Evolutionary conservation across 2,113 vertebrate species (phyloP), one percentile per base, ranked within the genome.

Genomic region (Neodontobutis hainanensis): DNA sequence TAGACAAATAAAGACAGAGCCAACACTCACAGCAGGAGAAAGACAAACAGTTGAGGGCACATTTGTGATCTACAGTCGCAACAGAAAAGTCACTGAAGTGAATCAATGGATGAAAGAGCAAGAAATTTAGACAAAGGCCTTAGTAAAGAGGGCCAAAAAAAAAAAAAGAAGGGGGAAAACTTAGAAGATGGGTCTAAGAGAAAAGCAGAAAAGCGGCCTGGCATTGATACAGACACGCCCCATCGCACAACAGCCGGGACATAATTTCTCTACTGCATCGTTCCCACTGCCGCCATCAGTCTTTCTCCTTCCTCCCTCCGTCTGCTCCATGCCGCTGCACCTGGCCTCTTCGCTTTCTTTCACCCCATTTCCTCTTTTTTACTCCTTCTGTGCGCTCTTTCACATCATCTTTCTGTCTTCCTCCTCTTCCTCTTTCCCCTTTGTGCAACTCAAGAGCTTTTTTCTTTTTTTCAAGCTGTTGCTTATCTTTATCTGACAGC

Each of bases 201-300:
- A 65, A 27, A 27, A 27, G 65, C 51, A 63, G 77, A 75, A 80
- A 82, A 84, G 84, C 57, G 14, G 43, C 46, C 85, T 87, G 89
- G 87, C 84, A 43, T 59, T 56, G 69, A 48, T 77, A 66, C 84
- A 81, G 86, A 81, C 82, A 89, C 87, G 85, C 89, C 89, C 87
- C 87, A 81, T 86, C 89, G 74, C 71, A 87, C 87, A 90, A 77
- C 75, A 65, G 81, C 74, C 52, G 50, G 79, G 73, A 83, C 87
- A 75, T 80, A 88, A 89, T 81, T 85, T 66, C 84, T 80, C 71
- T 0, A 3, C 73, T 78, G 67, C 82, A 75, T 57, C 79, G 65
- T 77, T 58, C 14, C 35, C 38, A 70, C 68, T 36, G 58, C 61
- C 43, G 55, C 82, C 78, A 77, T 85, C 85, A 81, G 67, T 82